phyloP scores from a whole-genome alignment of 2,888 invertebrate genomes.

The Cotesia congregata region DNA sequence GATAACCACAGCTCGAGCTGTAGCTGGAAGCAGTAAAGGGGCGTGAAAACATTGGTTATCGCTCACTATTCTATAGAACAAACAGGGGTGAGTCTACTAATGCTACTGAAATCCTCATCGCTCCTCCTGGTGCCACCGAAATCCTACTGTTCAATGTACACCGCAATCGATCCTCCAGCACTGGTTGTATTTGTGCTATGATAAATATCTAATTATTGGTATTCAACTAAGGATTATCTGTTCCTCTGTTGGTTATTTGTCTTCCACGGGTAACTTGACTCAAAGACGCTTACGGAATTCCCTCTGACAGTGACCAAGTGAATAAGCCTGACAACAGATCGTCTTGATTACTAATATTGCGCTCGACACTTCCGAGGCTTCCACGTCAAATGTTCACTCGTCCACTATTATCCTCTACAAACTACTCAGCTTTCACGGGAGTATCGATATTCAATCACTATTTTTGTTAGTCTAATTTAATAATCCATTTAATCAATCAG shows the following conservation, averaged over 20 bases:
- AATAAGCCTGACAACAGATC: neutral
- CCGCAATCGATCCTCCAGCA: neutral
- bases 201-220: constrained; percentile 11
- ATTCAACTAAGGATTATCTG: neutral
- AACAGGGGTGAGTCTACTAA: neutral
- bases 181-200: neutral
- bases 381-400: neutral
- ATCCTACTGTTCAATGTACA: neutral
- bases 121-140: neutral
- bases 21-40: neutral
- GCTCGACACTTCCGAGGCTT: neutral
- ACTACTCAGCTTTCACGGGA: too few species aligned
- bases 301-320: neutral
- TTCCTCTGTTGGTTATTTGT: neutral
- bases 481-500: too few species aligned
- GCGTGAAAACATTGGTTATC: constrained; percentile 2
- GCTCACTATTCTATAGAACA: neutral
- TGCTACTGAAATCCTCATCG: neutral
- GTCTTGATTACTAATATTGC: neutral
- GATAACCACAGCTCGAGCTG: constrained; percentile 11
- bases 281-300: neutral
- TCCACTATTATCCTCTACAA: too few species aligned
- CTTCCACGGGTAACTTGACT: neutral
- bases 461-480: too few species aligned
- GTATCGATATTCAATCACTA: too few species aligned